Conservation (phyloP, 2,888 invertebrate species). For the Hydropsyche betteni region DNA sequence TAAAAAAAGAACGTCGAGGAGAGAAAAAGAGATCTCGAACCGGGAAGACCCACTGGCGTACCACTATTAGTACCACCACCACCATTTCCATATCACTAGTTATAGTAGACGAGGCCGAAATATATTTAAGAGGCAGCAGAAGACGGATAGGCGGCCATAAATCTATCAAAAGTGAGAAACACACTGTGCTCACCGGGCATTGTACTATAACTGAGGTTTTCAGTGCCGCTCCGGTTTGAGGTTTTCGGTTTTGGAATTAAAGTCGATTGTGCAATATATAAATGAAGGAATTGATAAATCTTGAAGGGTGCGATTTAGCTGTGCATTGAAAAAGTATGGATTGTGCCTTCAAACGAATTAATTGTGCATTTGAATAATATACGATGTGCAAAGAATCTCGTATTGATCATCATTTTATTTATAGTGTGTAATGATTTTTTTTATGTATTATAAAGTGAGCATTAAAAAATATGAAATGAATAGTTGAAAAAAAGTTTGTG, state of each 20-base stretch:
- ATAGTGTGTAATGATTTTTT: too few species aligned
- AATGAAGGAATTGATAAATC: neutral
- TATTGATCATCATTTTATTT: too few species aligned
- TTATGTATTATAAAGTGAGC: too few species aligned
- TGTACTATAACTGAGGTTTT: neutral
- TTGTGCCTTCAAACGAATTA: too few species aligned
- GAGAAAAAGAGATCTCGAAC: neutral
- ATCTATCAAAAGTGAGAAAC: constrained; percentile 28
- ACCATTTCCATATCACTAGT: constrained; percentile 31
- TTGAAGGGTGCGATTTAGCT: neutral
- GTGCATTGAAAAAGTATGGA: too few species aligned
- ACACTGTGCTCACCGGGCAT: constrained; percentile 26
- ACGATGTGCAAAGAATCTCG: too few species aligned
- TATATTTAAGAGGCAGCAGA: constrained; percentile 28
- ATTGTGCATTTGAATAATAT: too few species aligned
- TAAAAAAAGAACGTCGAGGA: neutral
- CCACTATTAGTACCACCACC: neutral
- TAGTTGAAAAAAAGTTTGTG: too few species aligned
- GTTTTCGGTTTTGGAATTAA: constrained; percentile 2
- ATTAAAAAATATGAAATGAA: too few species aligned
- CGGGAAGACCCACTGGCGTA: neutral
- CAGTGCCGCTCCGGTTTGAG: too few species aligned
- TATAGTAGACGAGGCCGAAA: constrained; percentile 15
- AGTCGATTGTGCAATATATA: neutral
- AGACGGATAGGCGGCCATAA: constrained; percentile 31